A percentile compares a stretch with the other conserved stretches of the same genome.
Evolutionary conservation across 2,888 invertebrate species (phyloP).

Genomic region (Crossocerus cetratus): DNA sequence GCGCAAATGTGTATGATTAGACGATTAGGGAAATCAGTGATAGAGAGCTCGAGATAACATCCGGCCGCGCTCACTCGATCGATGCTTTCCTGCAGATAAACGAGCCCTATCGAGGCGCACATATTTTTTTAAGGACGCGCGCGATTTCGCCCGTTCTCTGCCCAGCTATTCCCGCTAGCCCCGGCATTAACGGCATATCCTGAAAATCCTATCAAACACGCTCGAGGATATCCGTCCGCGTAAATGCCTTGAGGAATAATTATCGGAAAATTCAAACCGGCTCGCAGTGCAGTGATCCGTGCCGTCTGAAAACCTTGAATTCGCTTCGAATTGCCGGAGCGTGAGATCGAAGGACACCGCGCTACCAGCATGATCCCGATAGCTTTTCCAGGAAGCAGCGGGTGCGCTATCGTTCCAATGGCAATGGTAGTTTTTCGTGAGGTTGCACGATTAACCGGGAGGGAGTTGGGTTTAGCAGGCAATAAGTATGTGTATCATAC

Average conservation of each 20-base stretch:
- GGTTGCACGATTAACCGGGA: too few species aligned
- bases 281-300: neutral
- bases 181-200: neutral
- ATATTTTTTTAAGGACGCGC: neutral
- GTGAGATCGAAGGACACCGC: neutral
- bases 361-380: neutral
- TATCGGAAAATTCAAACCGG: too few species aligned
- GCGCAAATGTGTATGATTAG: neutral
- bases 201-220: neutral
- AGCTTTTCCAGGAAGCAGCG: neutral
- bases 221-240: neutral
- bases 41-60: neutral
- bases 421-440: neutral
- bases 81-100: slow-evolving; percentile 4
- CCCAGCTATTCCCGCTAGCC: neutral
- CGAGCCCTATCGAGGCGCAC: neutral
- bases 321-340: neutral
- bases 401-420: neutral
- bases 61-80: neutral
- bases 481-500: too few species aligned
- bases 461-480: too few species aligned
- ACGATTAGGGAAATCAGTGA: neutral
- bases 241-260: neutral
- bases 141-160: neutral
- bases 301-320: neutral